Evolutionary conservation across 53 echinoderm and acorn worm genomes (phyloP).

Genomic region (Pentamera pediparva): DNA sequence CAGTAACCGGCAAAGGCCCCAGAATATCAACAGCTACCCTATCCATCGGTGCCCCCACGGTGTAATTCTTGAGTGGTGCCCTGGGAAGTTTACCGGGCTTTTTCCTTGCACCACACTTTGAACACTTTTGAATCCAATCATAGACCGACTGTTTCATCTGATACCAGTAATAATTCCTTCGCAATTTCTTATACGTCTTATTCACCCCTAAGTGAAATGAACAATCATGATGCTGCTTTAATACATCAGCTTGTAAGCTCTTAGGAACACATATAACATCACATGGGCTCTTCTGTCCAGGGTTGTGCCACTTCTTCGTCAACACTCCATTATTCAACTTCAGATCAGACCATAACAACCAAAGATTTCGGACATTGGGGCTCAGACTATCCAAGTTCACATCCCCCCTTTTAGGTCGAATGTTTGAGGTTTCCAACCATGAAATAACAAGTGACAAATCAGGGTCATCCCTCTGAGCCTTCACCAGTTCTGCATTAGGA

Average conservation of each 20-base stretch:
- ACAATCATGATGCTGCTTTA: constrained; percentile 27
- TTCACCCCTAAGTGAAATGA: constrained; percentile 51
- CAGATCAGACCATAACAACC: constrained; percentile 51
- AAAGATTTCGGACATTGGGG: constrained; percentile 47
- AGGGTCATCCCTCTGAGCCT: no score
- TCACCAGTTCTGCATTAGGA: no score
- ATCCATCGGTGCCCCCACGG: constrained; percentile 58
- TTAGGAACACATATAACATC: constrained; percentile 43
- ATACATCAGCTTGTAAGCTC: constrained; percentile 21
- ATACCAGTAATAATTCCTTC: constrained; percentile 46
- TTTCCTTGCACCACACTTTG: constrained; percentile 51
- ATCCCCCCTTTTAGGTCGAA: constrained; percentile 34
- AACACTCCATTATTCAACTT: constrained; percentile 31
- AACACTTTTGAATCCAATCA: constrained; percentile 41
- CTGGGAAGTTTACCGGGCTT: constrained; percentile 34
- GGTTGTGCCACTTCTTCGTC: constrained; percentile 32
- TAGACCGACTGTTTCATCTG: constrained; percentile 34
- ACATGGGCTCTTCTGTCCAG: neutral
- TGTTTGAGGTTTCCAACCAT: constrained; percentile 31
- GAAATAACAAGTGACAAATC: constrained; percentile 14
- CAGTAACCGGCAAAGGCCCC: constrained; percentile 52
- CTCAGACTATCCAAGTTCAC: constrained; percentile 21
- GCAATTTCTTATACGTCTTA: constrained; percentile 43
- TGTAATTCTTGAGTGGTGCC: constrained; percentile 42
- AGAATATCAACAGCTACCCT: constrained; percentile 54